phyloP scores from a whole-genome alignment of 2,888 invertebrate genomes.

The Isoperla grammatica region DNA sequence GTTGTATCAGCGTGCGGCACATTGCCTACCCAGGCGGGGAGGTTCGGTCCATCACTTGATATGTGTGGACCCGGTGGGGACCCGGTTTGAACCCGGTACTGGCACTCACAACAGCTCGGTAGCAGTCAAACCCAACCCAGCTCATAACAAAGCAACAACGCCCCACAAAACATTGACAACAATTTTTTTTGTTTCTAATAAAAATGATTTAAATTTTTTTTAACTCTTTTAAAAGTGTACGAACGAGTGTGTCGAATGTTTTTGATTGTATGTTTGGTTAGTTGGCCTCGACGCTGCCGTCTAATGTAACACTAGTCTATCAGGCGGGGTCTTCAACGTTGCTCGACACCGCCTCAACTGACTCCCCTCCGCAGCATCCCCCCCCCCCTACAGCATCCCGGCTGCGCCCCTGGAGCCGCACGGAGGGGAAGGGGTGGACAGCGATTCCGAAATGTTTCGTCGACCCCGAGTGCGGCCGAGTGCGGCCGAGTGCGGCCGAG shows the following conservation, averaged over 20 bases:
- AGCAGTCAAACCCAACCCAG: constrained; percentile 5
- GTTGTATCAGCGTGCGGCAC: constrained; percentile 12
- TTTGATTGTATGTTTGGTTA: constrained; percentile 7
- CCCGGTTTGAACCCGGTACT: neutral
- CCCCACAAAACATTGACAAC: neutral
- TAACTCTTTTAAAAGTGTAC: neutral
- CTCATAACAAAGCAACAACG: neutral
- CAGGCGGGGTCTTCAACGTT: neutral
- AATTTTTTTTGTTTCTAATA: neutral
- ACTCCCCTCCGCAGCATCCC: constrained; percentile 15
- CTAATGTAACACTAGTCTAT: neutral
- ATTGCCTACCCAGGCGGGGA: constrained; percentile 16
- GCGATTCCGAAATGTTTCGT: constrained; percentile 7
- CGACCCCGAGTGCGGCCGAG: neutral
- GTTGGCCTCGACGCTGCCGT: neutral
- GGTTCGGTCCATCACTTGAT: constrained; percentile 7
- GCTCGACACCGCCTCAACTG: constrained; percentile 11
- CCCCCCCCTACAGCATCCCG: constrained; percentile 3
- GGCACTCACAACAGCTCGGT: neutral
- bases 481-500: neutral
- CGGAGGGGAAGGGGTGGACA: neutral
- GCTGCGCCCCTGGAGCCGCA: constrained; percentile 9
- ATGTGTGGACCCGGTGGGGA: neutral
- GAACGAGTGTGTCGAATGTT: neutral
- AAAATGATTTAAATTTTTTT: neutral